Evolutionary conservation across 2,888 invertebrate genomes (phyloP), one percentile per base, ranked within the genome.

Genomic region (Crossocerus cetratus): DNA sequence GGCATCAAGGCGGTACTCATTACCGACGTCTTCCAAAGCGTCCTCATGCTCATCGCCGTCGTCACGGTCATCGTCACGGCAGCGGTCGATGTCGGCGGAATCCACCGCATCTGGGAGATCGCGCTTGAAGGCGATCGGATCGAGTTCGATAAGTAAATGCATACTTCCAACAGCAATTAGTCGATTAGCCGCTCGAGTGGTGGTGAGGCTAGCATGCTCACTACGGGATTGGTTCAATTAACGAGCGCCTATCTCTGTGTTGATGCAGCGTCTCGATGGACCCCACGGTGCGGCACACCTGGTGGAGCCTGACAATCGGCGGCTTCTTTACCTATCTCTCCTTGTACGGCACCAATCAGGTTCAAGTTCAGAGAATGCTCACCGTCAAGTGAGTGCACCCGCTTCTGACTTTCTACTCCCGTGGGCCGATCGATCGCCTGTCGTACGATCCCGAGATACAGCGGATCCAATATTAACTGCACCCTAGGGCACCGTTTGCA

Each of bases 1-100:
- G 97, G 97, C 18, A 96, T 97, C 94, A 97, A 97, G 89, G 97
- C 97, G 0, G 97, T 97, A 0, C 91, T 97, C 61, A 93, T 96
- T 80, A 97, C 97, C 0, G 97, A 97, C 86, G 93, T 97, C 1
- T 94, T 97, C 79, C 96, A 96, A 86, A 95, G 96, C 0, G 69
- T 95, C 3, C 91, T 97, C 3, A 97, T 97, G 97, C 95, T 96
- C 87, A 93, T 93, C 5, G 95, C 97, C 1, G 93, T 97, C 32
- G 94, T 95, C 82, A 94, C 95, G 83, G 93, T 97, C 0, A 94
- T 96, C 16, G 92, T 95, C 70, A 94, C 94, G 79, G 96, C 95
- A 5, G 91, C 93, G 0, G 90, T 95, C 43, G 93, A 94, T 83
- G 92, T 94, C 5, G 96, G 95, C 3, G 94, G 96, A 13, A 88